These are phyloP conservation scores for Poeciliopsis turneri DNA, from an alignment of 2,797 vertebrate species.

Conservation along the genomic window DNA sequence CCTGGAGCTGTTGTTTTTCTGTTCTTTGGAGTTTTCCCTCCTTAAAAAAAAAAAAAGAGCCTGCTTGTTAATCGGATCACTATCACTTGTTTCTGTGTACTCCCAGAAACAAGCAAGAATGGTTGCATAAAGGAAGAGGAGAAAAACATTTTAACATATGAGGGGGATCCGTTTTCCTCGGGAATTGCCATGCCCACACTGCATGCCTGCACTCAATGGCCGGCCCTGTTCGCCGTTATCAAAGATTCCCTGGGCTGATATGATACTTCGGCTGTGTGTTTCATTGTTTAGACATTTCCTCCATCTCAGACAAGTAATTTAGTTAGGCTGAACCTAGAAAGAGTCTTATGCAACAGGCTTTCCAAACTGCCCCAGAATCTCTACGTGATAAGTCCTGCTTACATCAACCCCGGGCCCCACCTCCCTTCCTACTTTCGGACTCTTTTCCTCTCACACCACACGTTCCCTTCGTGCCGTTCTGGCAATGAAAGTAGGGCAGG, in stretches of 20 bases:
- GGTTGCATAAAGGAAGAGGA: slow-evolving; percentile 52
- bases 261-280: slow-evolving; percentile 9
- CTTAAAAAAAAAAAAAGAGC: slow-evolving; percentile 60
- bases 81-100: slow-evolving; percentile 38
- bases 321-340: slow-evolving; percentile 72
- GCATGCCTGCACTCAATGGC: slow-evolving; percentile 27
- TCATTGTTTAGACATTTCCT: slow-evolving; percentile 18
- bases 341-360: slow-evolving; percentile 76
- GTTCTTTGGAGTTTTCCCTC: slow-evolving; percentile 29
- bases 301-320: slow-evolving; percentile 37
- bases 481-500: slow-evolving; percentile 77
- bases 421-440: slow-evolving; percentile 30
- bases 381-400: slow-evolving; percentile 56
- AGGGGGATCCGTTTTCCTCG: slow-evolving; percentile 22
- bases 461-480: slow-evolving; percentile 68
- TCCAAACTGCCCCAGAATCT: slow-evolving; percentile 68
- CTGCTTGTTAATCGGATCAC: slow-evolving; percentile 59
- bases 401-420: slow-evolving; percentile 7
- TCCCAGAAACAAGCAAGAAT: slow-evolving; percentile 53
- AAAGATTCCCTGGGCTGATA: slow-evolving; percentile 3
- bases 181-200: slow-evolving; percentile 35
- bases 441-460: slow-evolving; percentile 53
- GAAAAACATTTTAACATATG: slow-evolving; percentile 47
- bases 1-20: slow-evolving; percentile 42
- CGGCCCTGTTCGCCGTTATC: slow-evolving; percentile 14